Evolutionary conservation across 2,797 vertebrate species (phyloP).

Genomic region (Hydrolagus colliei): DNA sequence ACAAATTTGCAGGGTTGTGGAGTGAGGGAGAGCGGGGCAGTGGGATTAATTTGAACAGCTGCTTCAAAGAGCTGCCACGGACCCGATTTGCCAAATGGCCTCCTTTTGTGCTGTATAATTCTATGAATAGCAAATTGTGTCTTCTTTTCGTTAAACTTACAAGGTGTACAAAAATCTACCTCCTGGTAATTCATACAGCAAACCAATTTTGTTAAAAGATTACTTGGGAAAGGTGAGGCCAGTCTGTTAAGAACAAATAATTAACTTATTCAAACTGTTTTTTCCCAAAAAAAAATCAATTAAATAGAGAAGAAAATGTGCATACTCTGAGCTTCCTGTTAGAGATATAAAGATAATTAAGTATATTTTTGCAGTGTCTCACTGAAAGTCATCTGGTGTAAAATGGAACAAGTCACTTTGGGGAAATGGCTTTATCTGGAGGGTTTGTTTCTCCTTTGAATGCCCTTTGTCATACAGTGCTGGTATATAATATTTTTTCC

Average conservation of each 20-base stretch:
- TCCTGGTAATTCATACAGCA: neutral
- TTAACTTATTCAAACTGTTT: neutral
- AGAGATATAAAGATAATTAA: slow-evolving; percentile 22
- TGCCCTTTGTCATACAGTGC: slow-evolving; percentile 35
- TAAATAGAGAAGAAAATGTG: neutral
- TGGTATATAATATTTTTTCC: neutral
- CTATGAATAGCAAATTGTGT: neutral
- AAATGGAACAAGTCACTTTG: slow-evolving; percentile 43
- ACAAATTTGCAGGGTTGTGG: too few species aligned
- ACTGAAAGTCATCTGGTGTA: slow-evolving; percentile 35
- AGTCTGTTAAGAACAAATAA: neutral
- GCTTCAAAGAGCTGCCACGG: too few species aligned
- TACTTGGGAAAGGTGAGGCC: neutral
- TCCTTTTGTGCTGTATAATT: too few species aligned
- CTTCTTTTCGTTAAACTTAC: slow-evolving; percentile 8
- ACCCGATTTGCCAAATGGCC: too few species aligned
- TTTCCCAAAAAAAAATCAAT: neutral
- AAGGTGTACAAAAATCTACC: neutral
- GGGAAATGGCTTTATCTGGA: slow-evolving; percentile 46
- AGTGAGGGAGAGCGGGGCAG: too few species aligned
- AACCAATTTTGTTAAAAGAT: neutral
- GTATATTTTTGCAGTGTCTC: slow-evolving; percentile 35
- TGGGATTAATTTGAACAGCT: too few species aligned
- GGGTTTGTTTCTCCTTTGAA: slow-evolving; percentile 46
- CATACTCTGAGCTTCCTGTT: neutral